phyloP scores from a whole-genome alignment of 2,888 invertebrate genomes.

The Megamerina dolium region DNA sequence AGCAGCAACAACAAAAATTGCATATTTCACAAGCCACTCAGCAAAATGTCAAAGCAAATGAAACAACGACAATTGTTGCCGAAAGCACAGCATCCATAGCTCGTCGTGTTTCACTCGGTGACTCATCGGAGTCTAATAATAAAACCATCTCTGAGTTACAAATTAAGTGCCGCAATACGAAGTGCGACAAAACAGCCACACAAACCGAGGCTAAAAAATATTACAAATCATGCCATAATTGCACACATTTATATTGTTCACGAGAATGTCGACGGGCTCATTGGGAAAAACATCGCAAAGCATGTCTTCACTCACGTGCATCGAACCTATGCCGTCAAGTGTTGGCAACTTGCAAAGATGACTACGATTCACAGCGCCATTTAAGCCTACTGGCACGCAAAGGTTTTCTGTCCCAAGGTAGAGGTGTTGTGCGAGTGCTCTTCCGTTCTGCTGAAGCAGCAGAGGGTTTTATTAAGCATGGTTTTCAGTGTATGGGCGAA shows the following conservation, averaged over 20 bases:
- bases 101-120: constrained; percentile 59
- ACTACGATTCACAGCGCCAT: constrained; percentile 65
- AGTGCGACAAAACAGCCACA: constrained; percentile 68
- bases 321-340: constrained; percentile 84
- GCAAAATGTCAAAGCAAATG: constrained; percentile 11
- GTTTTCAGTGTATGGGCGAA: constrained; percentile 71
- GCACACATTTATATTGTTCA: constrained; percentile 90
- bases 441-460: constrained; percentile 83
- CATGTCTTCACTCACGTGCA: constrained; percentile 84
- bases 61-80: background rate
- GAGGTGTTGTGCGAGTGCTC: constrained; percentile 87
- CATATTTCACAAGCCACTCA: constrained; percentile 3
- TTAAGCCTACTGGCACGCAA: constrained; percentile 78
- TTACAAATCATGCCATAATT: constrained; percentile 92
- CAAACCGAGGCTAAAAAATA: constrained; percentile 70
- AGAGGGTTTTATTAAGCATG: constrained; percentile 73
- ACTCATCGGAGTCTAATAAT: constrained; percentile 50
- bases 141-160: constrained; percentile 43
- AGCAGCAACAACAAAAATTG: constrained; percentile 21
- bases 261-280: constrained; percentile 83
- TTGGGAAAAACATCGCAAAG: constrained; percentile 89
- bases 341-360: constrained; percentile 73
- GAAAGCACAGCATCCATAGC: constrained; percentile 6
- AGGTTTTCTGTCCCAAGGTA: constrained; percentile 77
- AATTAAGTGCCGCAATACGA: constrained; percentile 73